Evolutionary conservation across 2,797 vertebrate species (phyloP).

Genomic region (Luscinia megarhynchos): DNA sequence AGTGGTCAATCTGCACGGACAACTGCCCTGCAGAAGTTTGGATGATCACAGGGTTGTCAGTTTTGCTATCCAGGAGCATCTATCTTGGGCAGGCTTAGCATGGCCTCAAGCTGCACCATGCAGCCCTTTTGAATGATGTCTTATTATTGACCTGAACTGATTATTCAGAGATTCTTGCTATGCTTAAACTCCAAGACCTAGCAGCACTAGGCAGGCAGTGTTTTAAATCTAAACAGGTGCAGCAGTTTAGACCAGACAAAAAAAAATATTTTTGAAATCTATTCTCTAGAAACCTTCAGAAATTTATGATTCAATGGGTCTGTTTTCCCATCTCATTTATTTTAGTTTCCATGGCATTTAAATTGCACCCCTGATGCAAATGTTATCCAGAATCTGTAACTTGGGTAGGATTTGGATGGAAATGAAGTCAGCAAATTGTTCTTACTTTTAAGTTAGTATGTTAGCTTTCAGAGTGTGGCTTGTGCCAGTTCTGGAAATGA

Average conservation of each 20-base stretch:
- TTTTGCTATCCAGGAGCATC: constrained; percentile 22
- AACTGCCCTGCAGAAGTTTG: background rate
- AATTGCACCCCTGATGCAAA: background rate
- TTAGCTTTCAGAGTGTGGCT: background rate
- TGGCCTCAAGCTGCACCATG: background rate
- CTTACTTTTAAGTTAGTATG: background rate
- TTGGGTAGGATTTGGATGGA: background rate
- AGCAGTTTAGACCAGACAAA: background rate
- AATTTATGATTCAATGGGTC: background rate
- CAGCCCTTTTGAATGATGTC: constrained; percentile 22
- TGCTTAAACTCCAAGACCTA: constrained; percentile 1
- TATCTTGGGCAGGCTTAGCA: background rate
- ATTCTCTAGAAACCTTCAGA: background rate
- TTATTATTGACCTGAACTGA: constrained; percentile 40
- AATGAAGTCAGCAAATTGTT: background rate
- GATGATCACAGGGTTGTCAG: constrained; percentile 32
- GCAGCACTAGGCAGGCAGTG: background rate
- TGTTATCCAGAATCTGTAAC: background rate
- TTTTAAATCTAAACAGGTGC: constrained; percentile 38
- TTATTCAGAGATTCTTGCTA: constrained; percentile 22
- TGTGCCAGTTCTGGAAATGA: background rate
- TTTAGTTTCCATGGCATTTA: background rate
- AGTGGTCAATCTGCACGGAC: background rate
- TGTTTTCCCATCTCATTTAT: background rate
- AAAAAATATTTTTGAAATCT: background rate